A percentile compares a stretch with the other conserved stretches of the same genome.
Conservation (phyloP, 2,113 vertebrate species). For the Peromyscus maniculatus region DNA sequence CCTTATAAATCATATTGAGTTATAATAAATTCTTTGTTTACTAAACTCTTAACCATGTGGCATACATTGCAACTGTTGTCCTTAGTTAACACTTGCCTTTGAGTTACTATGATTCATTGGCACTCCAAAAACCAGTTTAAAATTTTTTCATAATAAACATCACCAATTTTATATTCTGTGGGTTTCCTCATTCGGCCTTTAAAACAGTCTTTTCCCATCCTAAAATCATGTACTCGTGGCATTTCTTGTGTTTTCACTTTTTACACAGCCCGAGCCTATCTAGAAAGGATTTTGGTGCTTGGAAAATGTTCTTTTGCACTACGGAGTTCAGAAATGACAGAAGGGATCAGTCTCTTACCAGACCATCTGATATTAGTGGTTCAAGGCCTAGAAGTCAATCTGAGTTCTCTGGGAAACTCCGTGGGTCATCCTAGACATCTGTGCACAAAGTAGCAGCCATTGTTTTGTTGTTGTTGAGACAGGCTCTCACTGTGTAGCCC, state of each 20-base stretch:
- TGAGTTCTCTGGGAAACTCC: background rate
- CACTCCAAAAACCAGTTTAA: conserved; percentile 7
- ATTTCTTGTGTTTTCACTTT: conserved; percentile 48
- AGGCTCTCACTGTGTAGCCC: background rate
- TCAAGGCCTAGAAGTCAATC: background rate
- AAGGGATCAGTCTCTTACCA: conserved; percentile 1
- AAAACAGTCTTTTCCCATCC: background rate
- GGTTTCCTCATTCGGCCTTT: conserved; percentile 1
- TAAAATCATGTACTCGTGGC: background rate
- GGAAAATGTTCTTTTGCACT: conserved; percentile 14
- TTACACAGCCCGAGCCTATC: background rate
- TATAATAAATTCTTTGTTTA: conserved; percentile 50
- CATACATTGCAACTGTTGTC: background rate
- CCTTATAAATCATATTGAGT: conserved; percentile 10
- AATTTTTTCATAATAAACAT: conserved; percentile 19
- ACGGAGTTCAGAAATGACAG: background rate
- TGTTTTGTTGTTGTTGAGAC: background rate
- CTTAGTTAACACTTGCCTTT: conserved; percentile 33
- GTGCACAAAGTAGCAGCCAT: background rate
- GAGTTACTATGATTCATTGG: background rate
- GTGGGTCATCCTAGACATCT: background rate
- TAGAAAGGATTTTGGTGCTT: conserved; percentile 17
- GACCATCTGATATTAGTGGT: background rate
- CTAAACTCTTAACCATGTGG: conserved; percentile 3
- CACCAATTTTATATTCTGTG: background rate